Evolutionary conservation across 1,140 invertebrate genomes (phyloP).

Genomic region (Drosophila pseudoananassae): DNA sequence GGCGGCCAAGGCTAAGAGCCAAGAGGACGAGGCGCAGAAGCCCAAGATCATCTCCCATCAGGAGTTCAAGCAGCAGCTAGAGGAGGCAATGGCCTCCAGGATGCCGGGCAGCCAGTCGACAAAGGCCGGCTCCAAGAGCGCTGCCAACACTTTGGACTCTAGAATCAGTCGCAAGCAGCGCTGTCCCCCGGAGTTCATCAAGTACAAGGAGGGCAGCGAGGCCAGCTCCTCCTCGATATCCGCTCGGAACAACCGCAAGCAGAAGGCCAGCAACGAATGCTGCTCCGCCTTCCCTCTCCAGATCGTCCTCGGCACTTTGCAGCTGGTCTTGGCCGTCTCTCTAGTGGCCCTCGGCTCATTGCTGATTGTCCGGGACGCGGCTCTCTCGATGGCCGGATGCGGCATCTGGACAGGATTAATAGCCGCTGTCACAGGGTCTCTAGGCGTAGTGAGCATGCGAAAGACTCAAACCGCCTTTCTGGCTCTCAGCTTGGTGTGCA

Average conservation of each 20-base stretch:
- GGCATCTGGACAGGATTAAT: slow-evolving; percentile 81
- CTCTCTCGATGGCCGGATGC: slow-evolving; percentile 77
- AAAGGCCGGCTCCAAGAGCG: slow-evolving; percentile 29
- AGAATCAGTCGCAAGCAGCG: slow-evolving; percentile 82
- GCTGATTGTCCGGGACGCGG: slow-evolving; percentile 72
- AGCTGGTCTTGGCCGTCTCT: slow-evolving; percentile 74
- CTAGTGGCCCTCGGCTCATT: slow-evolving; percentile 76
- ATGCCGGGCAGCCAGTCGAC: slow-evolving; percentile 6
- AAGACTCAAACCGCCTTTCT: slow-evolving; percentile 80
- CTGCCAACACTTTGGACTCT: slow-evolving; percentile 68
- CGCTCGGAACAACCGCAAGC: slow-evolving; percentile 49
- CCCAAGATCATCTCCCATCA: slow-evolving; percentile 74
- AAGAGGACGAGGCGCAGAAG: slow-evolving; percentile 32
- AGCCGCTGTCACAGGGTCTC: slow-evolving; percentile 76
- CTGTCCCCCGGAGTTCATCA: slow-evolving; percentile 76
- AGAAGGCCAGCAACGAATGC: slow-evolving; percentile 65
- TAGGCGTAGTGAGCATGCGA: slow-evolving; percentile 80
- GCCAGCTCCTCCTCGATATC: slow-evolving; percentile 53
- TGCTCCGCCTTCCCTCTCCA: slow-evolving; percentile 77
- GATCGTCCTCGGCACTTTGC: slow-evolving; percentile 74
- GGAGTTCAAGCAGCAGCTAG: slow-evolving; percentile 75
- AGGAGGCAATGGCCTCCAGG: slow-evolving; percentile 58
- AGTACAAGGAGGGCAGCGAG: slow-evolving; percentile 65
- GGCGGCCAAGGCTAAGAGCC: slow-evolving; percentile 8
- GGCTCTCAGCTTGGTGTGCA: slow-evolving; percentile 80